Evolutionary conservation across 2,797 vertebrate genomes (phyloP).

Genomic region (Danio albolineatus): DNA sequence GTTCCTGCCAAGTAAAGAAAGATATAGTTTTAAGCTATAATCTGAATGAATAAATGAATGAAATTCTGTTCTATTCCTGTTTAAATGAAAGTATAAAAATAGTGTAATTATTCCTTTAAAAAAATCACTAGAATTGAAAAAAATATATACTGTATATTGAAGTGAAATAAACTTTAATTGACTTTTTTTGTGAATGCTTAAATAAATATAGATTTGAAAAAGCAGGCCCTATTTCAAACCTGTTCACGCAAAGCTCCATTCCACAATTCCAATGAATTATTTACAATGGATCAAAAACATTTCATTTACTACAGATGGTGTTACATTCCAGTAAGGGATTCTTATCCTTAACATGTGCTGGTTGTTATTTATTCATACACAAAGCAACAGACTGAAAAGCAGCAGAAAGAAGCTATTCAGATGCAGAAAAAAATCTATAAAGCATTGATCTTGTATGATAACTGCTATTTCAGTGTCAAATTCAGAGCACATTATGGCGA

Average conservation of each 20-base stretch:
- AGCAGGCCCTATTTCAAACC: not conserved
- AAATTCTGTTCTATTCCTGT: too few relatives aligned
- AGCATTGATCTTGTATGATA: conserved; percentile 31
- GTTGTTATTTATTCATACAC: conserved; percentile 14
- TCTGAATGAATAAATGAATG: too few relatives aligned
- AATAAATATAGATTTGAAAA: not conserved
- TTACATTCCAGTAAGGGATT: not conserved
- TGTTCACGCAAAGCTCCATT: not conserved
- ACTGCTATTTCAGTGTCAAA: not conserved
- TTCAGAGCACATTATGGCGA: not conserved
- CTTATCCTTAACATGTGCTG: not conserved
- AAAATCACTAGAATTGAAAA: too few relatives aligned
- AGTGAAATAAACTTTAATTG: too few relatives aligned
- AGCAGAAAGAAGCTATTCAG: not conserved
- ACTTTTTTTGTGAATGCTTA: too few relatives aligned
- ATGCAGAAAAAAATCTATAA: conserved; percentile 15
- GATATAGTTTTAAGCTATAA: too few relatives aligned
- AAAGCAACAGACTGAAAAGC: not conserved
- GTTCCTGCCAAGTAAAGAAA: too few relatives aligned
- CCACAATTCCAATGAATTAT: not conserved
- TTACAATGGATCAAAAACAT: not conserved
- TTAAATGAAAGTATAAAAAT: too few relatives aligned
- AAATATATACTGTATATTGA: too few relatives aligned
- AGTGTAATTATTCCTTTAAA: too few relatives aligned
- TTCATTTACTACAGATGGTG: not conserved